Evolutionary conservation across 2,797 vertebrate species (phyloP).

Genomic region (Neomorphus geoffroyi): DNA sequence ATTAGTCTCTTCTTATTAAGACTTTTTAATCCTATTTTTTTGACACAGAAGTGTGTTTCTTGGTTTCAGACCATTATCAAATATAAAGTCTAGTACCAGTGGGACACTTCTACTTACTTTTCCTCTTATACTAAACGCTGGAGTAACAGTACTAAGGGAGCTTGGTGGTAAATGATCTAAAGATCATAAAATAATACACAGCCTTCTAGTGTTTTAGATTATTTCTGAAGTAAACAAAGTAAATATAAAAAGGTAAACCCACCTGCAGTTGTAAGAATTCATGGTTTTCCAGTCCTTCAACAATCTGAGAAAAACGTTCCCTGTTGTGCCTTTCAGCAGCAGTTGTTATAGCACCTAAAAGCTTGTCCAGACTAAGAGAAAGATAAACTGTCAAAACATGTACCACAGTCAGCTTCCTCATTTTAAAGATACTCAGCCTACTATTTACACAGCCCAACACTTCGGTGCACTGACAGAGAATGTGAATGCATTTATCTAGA

Average conservation of each 20-base stretch:
- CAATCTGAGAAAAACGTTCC: constrained; percentile 92
- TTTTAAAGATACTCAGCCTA: not conserved
- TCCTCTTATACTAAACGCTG: not conserved
- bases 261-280: constrained; percentile 96
- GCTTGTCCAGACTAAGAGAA: constrained; percentile 88
- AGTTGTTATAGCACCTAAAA: constrained; percentile 94
- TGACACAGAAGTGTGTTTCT: not conserved
- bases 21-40: not conserved
- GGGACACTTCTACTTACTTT: not conserved
- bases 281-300: constrained; percentile 95
- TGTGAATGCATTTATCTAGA: not conserved
- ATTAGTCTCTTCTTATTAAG: not conserved
- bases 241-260: not conserved
- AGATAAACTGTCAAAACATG: not conserved
- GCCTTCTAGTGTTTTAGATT: not conserved
- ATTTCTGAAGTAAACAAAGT: not conserved
- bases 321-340: constrained; percentile 92
- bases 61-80: not conserved
- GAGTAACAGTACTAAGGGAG: fast-evolving
- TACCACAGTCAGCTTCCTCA: not conserved
- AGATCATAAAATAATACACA: not conserved
- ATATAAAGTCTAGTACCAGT: not conserved
- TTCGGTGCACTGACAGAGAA: not conserved
- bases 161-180: not conserved
- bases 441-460: not conserved